Evolutionary conservation across 2,113 vertebrate species (phyloP), one percentile per base, ranked within the genome.

Genomic region (Phaethon lepturus): DNA sequence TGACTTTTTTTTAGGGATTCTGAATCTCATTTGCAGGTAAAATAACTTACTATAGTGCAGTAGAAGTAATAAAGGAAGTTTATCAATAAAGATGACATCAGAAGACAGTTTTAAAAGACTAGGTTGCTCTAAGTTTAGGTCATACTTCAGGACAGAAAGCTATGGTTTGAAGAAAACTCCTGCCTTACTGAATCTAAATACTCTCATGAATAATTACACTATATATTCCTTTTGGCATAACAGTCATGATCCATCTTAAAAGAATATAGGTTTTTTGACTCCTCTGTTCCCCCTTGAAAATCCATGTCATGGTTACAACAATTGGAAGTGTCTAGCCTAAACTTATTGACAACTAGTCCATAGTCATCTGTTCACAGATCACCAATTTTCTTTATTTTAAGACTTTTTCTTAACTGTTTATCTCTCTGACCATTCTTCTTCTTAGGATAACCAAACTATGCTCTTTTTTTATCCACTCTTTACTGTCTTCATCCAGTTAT

Each of bases 1-100:
- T 82, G 76, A 64, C 44, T 89, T 33, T 75, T 90, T 95, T 95
- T 88, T 75, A 86, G 62, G 62, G 64, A 69, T 90, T 87, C 71
- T 87, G 74, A 93, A 93, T 95, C 35, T 90, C 81, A 91, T 94
- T 91, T 95, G 18, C 58, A 91, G 95, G 69, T 94, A 66, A 94
- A 96, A 89, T 81, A 95, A 64, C 35, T n/a, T 72, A 78, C 23
- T 91, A 52, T 69, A 89, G 58, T 76, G 25, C 33, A 85, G 19
- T 68, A 89, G 74, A 84, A 87, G 38, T 11, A 94, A 42, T 24
- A 49, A 50, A 86, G 52, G 45, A 77, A 3, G 33, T 87, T 91
- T 89, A 64, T 42, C 47, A 93, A 40, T 59, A 91, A 91, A 87
- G 52, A 26, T 88, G 69, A 64, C 44, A 45, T 82, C 66, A 91